Conservation (phyloP, 2,797 vertebrate species). For the Geotrypetes seraphini region DNA sequence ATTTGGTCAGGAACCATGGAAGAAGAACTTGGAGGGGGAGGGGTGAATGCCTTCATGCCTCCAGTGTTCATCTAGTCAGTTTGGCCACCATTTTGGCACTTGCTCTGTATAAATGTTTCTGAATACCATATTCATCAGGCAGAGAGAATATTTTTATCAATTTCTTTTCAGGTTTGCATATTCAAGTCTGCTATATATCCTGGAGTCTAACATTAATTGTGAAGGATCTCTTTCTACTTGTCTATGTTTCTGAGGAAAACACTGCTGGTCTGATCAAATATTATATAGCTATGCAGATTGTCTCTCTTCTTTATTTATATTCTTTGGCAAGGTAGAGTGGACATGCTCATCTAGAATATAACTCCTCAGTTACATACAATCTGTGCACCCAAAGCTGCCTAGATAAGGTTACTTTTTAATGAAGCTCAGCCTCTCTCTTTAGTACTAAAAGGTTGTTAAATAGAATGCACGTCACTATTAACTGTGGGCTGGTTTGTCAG, state of each 20-base stretch:
- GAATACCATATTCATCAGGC: no score
- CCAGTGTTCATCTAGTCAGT: no score
- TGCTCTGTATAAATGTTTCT: no score
- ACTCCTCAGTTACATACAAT: no score
- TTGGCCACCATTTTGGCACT: no score
- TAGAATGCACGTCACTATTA: not conserved
- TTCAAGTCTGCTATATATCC: not conserved
- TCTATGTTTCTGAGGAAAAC: no score
- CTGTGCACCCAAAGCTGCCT: not conserved
- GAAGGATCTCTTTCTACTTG: no score
- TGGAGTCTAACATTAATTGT: no score
- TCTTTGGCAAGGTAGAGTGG: not conserved
- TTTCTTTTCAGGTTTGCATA: not conserved
- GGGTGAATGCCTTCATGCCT: no score
- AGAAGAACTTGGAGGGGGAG: no score
- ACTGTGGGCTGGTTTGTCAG: no score
- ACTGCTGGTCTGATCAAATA: not conserved
- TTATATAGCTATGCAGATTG: not conserved
- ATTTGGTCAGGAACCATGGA: no score
- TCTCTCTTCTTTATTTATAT: not conserved
- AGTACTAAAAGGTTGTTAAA: not conserved
- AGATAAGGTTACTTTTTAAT: not conserved
- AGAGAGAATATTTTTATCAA: not conserved
- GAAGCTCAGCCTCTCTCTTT: not conserved
- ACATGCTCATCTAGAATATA: not conserved